Percentiles rank a stretch among this genome's conserved stretches.
These are phyloP conservation scores for Umimayanthus chanpuru DNA, from an alignment of 92 coral and sea anemone species.

Conservation along the genomic window DNA sequence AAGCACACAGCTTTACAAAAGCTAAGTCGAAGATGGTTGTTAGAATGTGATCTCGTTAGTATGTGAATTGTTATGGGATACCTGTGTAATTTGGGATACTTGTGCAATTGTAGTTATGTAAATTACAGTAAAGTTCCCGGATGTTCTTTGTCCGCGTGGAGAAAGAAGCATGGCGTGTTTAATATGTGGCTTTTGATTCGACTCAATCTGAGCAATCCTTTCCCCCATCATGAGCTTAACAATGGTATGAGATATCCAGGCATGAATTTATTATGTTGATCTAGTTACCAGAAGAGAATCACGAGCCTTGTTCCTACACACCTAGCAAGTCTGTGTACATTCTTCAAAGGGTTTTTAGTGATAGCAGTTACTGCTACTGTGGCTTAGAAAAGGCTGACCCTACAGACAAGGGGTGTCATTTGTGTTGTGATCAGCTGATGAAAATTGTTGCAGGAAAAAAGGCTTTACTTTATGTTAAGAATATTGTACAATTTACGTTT, in stretches of 20 bases:
- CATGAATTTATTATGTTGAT: conserved; percentile 57
- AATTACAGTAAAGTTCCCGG: no score
- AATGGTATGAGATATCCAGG: conserved; percentile 51
- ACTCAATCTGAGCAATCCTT: no score
- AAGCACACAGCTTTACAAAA: conserved; percentile 50
- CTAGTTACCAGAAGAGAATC: conserved; percentile 65
- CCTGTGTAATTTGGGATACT: no score
- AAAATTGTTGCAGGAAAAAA: neutral
- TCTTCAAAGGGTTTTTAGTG: conserved; percentile 57
- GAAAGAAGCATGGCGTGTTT: no score
- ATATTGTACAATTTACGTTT: no score
- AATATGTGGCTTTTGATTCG: no score
- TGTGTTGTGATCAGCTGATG: conserved; percentile 53
- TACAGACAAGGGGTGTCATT: conserved; percentile 53
- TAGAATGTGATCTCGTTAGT: no score
- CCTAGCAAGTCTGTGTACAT: conserved; percentile 64
- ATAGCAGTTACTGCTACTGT: conserved; percentile 65
- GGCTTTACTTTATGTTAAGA: no score
- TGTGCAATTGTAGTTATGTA: no score
- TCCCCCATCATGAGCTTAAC: no score
- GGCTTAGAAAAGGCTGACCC: conserved; percentile 64
- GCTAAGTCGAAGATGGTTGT: conserved; percentile 39
- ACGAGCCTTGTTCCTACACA: conserved; percentile 54
- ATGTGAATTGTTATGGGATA: no score
- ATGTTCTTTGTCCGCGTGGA: no score